phyloP scores from a whole-genome alignment of 2,797 vertebrate species.

The Sebastes trivittatus region DNA sequence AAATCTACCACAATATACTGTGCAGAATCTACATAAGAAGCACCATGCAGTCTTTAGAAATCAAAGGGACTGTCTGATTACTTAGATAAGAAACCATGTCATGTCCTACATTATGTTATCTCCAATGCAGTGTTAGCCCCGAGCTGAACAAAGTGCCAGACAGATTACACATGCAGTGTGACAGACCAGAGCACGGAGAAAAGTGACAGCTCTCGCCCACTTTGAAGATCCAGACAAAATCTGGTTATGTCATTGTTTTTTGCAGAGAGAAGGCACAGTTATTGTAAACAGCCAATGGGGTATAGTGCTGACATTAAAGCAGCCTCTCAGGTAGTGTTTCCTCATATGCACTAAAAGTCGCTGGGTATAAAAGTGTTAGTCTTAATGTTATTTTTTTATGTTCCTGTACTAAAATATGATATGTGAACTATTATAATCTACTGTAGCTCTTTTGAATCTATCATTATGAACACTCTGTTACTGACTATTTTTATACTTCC shows the following conservation, averaged over 20 bases:
- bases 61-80: not conserved
- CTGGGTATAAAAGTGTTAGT: not conserved
- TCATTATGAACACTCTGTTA: no score
- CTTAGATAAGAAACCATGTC: not conserved
- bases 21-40: not conserved
- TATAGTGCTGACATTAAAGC: not conserved
- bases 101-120: not conserved
- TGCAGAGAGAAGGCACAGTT: not conserved
- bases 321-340: not conserved
- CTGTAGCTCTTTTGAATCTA: no score
- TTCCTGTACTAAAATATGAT: no score
- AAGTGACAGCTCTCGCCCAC: not conserved
- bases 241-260: not conserved
- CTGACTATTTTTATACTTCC: no score
- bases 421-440: no score
- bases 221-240: not conserved
- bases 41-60: not conserved
- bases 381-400: not conserved
- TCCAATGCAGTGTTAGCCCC: not conserved
- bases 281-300: not conserved
- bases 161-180: not conserved
- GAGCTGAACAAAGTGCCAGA: constrained; percentile 2
- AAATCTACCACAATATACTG: not conserved
- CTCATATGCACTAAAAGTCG: not conserved
- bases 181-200: not conserved